Evolutionary conservation across 2,888 invertebrate species (phyloP).

Genomic region (Pseudococcus jackbeardsleyi): DNA sequence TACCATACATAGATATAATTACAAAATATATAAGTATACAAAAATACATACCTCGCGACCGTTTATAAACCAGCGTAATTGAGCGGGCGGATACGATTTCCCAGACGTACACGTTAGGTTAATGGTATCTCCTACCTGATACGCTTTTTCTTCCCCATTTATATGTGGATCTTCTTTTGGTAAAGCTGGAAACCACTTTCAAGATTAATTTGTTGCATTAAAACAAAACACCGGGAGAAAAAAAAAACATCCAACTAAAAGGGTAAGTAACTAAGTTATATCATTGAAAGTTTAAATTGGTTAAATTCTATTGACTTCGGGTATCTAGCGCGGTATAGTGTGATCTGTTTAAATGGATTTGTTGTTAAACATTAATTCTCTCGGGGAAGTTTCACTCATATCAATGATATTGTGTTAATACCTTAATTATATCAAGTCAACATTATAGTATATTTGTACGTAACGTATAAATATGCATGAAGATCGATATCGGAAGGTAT

Average conservation of each 20-base stretch:
- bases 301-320: conserved; percentile 30
- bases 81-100: conserved; percentile 81
- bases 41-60: conserved; percentile 77
- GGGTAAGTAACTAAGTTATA: conserved; percentile 40
- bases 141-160: conserved; percentile 80
- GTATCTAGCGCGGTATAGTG: neutral
- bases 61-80: conserved; percentile 84
- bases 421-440: conserved; percentile 23
- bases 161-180: conserved; percentile 82
- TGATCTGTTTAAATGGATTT: conserved; percentile 36
- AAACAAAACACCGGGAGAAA: conserved; percentile 38
- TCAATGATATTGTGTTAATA: conserved; percentile 14
- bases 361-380: conserved; percentile 16
- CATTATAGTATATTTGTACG: neutral
- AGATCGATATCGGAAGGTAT: neutral
- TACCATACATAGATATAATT: neutral
- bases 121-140: conserved; percentile 81
- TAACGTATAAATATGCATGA: conserved; percentile 14
- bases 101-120: conserved; percentile 84
- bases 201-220: conserved; percentile 40
- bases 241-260: conserved; percentile 40
- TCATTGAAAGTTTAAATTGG: conserved; percentile 34
- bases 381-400: neutral
- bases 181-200: conserved; percentile 72
- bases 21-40: conserved; percentile 11